These are phyloP conservation scores for Lasioglossum figueresi DNA, from an alignment of 2,888 invertebrate species.

Conservation along the genomic window DNA sequence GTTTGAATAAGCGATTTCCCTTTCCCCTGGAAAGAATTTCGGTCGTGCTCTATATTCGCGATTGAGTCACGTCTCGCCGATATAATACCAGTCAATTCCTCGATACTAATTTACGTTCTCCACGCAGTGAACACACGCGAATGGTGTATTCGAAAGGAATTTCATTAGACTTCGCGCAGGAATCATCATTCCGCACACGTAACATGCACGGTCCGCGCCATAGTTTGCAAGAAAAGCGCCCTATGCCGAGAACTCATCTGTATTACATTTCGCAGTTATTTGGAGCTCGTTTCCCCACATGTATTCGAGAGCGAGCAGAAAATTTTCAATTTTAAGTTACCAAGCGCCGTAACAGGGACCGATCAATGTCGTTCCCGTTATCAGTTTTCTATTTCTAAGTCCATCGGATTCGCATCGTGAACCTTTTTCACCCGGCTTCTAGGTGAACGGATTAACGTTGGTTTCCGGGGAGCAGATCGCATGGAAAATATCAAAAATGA, in stretches of 20 bases:
- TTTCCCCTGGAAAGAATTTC: background rate
- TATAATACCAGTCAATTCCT: conserved; percentile 23
- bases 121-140: conserved; percentile 6
- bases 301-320: conserved; percentile 7
- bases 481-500: background rate
- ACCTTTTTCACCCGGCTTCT: background rate
- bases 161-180: conserved; percentile 37
- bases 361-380: conserved; percentile 32
- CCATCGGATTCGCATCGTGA: conserved; percentile 9
- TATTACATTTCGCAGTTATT: conserved; percentile 18
- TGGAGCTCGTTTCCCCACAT: conserved; percentile 17
- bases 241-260: background rate
- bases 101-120: conserved; percentile 24
- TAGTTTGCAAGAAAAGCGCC: conserved; percentile 20
- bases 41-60: background rate
- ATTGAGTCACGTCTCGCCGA: conserved; percentile 3
- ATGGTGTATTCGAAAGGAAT: conserved; percentile 24
- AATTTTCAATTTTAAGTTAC: conserved; percentile 40
- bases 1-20: background rate
- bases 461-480: background rate
- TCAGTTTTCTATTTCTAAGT: conserved; percentile 23
- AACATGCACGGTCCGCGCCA: background rate
- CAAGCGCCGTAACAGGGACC: conserved; percentile 20
- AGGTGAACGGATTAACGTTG: conserved; percentile 6
- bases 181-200: conserved; percentile 29